Evolutionary conservation across 1,140 invertebrate genomes (phyloP).

Genomic region (Amyelois transitella): DNA sequence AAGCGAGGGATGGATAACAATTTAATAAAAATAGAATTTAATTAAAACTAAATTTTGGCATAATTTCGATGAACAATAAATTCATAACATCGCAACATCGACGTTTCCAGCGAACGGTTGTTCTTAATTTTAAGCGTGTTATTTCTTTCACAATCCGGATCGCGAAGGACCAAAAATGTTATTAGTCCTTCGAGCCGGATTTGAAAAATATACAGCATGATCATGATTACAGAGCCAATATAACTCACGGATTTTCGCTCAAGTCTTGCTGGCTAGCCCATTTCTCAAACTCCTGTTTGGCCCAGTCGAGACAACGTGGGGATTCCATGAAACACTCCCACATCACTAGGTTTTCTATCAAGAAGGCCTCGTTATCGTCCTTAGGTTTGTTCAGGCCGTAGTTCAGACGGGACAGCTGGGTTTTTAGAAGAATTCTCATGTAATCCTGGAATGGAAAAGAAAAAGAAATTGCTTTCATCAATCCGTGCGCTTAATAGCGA

Average conservation of each 20-base stretch:
- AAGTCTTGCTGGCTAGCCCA: constrained; percentile 72
- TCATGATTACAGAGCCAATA: background rate
- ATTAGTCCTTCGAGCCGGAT: no score
- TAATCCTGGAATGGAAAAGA: constrained; percentile 46
- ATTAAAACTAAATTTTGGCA: no score
- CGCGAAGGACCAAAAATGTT: no score
- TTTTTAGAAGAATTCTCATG: constrained; percentile 42
- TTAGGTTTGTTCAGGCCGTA: constrained; percentile 48
- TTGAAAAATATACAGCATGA: no score
- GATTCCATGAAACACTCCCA: constrained; percentile 78
- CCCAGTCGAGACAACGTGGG: constrained; percentile 76
- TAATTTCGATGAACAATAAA: no score
- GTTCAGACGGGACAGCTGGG: constrained; percentile 44
- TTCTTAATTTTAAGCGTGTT: no score
- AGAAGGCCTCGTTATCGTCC: constrained; percentile 65
- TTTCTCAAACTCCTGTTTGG: constrained; percentile 70
- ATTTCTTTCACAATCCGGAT: no score
- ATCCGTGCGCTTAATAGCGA: no score
- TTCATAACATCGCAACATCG: no score
- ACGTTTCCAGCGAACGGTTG: no score
- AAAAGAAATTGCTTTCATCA: background rate
- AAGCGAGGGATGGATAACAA: no score
- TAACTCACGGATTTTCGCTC: constrained; percentile 73
- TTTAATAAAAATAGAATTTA: no score
- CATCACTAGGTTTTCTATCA: constrained; percentile 65